Evolutionary conservation across 2,888 invertebrate genomes (phyloP).

Genomic region (Chloromyia formosa): DNA sequence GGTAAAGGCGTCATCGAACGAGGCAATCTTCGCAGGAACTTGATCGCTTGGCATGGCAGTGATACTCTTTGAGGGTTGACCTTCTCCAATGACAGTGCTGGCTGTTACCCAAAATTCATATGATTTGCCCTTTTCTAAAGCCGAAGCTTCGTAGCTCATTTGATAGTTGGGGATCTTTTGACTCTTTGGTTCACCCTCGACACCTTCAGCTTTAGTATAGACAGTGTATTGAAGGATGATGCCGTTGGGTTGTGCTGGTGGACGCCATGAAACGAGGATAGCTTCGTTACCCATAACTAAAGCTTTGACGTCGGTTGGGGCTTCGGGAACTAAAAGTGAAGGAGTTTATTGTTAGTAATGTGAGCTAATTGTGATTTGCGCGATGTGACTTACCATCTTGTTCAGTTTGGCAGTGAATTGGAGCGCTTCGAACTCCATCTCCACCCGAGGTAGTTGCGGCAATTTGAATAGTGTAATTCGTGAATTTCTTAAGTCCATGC

Average conservation of each 20-base stretch:
- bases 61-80: constrained; percentile 87
- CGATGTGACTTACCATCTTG: constrained; percentile 79
- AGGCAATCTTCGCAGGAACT: constrained; percentile 93
- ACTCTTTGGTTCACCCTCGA: constrained; percentile 73
- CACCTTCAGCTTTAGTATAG: constrained; percentile 81
- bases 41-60: constrained; percentile 79
- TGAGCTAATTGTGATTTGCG: neutral
- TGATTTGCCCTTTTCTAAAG: constrained; percentile 80
- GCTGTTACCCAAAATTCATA: constrained; percentile 97
- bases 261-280: constrained; percentile 93
- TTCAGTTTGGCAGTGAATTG: constrained; percentile 91
- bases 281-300: constrained; percentile 91
- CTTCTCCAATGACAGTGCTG: constrained; percentile 93
- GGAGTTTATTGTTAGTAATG: constrained; percentile 6
- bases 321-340: constrained; percentile 80
- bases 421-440: constrained; percentile 82
- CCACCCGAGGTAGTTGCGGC: constrained; percentile 94
- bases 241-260: constrained; percentile 92
- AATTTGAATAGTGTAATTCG: constrained; percentile 97
- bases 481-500: constrained; percentile 93
- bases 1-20: constrained; percentile 92
- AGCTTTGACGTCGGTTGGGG: constrained; percentile 92
- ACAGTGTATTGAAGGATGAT: constrained; percentile 93
- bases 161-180: constrained; percentile 84
- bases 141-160: constrained; percentile 87